Percentiles rank a stretch among this genome's conserved stretches.
These are phyloP conservation scores for Sebastes elongatus DNA, from an alignment of 2,797 vertebrate species.

Conservation along the genomic window DNA sequence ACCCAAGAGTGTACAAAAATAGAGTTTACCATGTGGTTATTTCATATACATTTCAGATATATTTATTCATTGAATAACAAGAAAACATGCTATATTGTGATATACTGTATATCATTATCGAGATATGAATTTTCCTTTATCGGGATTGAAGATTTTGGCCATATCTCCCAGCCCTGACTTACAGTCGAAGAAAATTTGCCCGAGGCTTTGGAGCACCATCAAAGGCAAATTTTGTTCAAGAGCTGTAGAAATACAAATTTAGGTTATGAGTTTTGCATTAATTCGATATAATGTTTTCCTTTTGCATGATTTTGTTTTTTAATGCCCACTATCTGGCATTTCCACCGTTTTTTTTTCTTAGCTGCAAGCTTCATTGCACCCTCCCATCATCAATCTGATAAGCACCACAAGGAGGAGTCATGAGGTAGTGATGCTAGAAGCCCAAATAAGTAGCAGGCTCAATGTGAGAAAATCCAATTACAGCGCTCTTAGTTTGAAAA, in stretches of 20 bases:
- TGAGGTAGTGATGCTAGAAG: conserved; percentile 35
- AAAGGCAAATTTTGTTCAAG: neutral
- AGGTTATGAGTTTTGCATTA: neutral
- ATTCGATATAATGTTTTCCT: neutral
- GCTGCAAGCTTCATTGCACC: conserved; percentile 17
- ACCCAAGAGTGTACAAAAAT: too few relatives aligned
- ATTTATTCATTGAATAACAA: neutral
- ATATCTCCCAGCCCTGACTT: too few relatives aligned
- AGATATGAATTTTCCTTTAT: too few relatives aligned
- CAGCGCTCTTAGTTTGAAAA: conserved; percentile 51
- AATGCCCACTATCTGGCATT: neutral
- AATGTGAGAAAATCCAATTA: conserved; percentile 61
- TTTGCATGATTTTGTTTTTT: neutral
- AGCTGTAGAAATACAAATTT: neutral
- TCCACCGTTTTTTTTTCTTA: neutral
- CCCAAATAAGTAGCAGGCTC: conserved; percentile 33
- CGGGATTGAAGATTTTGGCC: too few relatives aligned
- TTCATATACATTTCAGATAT: too few relatives aligned
- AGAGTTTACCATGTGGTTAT: too few relatives aligned
- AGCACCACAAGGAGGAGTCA: conserved; percentile 50
- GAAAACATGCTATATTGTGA: neutral
- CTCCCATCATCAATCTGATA: conserved; percentile 40
- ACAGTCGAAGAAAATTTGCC: too few relatives aligned
- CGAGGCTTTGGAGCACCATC: neutral
- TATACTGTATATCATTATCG: neutral